Evolutionary conservation across 2,888 invertebrate genomes (phyloP), one percentile per base, ranked within the genome.

Genomic region (Drosophila birchii): DNA sequence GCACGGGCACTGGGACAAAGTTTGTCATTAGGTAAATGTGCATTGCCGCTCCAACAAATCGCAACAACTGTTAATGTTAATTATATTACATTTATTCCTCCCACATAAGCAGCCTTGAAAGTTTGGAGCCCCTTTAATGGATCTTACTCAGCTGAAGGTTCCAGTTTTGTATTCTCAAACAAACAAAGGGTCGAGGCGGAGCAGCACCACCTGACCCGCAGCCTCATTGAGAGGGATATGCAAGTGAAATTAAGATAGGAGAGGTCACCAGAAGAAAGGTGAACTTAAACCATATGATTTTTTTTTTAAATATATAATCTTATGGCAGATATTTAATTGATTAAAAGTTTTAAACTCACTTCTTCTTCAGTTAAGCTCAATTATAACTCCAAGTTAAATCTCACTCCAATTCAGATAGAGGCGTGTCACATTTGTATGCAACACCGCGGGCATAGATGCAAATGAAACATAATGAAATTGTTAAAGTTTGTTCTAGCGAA

Each of bases 381-480:
- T 55, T 49, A 61, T 38, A 54, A 45, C 53, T 45, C 36, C 26
- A 26, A 26, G 39, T 26, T 36, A 32, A 32, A 39, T 32, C 53
- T 51, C n/a, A 4, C n/a, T 34, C 8, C 14, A 32, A 38, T 29
- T 29, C 11, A n/a, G 8, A 14, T 8, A 6, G 26, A 47, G 76
- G 80, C 74, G 80, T 78, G 77, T 44, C 83, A 58, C 78, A 78
- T 87, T 85, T 78, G 76, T 79, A 89, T 89, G 80, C 84, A 79
- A 78, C 77, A 76, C n/a, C 61, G 49, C 62, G 45, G 14, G 14
- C 32, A 49, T 49, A 43, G 78, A 89, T 88, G 89, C 79, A 86
- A 90, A 90, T 89, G 80, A 83, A 81, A 87, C 89, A 86, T 86
- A 85, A 86, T 86, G 82, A 89, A 86, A 86, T 89, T 89, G 86